Base-by-base conservation (phyloP, 2,113 vertebrate genomes). In the Misgurnus mizolepis region DNA sequence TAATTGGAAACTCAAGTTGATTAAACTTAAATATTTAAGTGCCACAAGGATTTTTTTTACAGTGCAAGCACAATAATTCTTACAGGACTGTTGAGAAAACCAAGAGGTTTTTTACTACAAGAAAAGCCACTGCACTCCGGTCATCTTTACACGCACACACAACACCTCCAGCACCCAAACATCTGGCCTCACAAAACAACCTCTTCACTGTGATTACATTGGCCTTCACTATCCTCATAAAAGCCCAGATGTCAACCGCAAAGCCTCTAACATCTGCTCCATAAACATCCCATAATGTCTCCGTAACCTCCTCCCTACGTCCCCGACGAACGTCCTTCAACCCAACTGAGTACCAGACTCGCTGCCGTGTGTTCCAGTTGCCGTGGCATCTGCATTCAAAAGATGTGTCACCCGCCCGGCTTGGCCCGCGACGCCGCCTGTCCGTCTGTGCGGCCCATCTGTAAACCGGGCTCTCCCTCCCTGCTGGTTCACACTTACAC, bases 221-320 rank as follows among this genome's bases (percentile, higher is more conserved):
- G 88, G 86, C 86, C 88, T 90, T 87, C 87, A 84, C 69, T 83
- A 85, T 86, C 89, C 88, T 85, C 76, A 88, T 88, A 81, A 89
- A 88, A 86, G 84, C 86, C 82, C 83, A 88, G 77, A 76, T 73
- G 71, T 88, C 81, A 90, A 87, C 89, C 86, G 87, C 88, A 89
- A 71, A 87, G 80, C 90, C 86, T 87, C 88, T 82, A 92, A 92
- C 90, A 93, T 92, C 91, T 92, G 91, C 80, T 91, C 80, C 9
- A 79, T 69, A 80, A 83, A 84, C 67, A 34, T 50, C 78, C 75
- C 15, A 27, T 58, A 72, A 56, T 17, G 53, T 60, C 56, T 40
- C 56, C 65, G 60, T 58, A 60, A 61, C n/a, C 1, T 73, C 43
- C 66, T 34, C 60, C 58, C 7, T n/a, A 34, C 40, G 27, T 67